Conservation (phyloP, 2,113 vertebrate species). For the Hydrolagus affinis region DNA sequence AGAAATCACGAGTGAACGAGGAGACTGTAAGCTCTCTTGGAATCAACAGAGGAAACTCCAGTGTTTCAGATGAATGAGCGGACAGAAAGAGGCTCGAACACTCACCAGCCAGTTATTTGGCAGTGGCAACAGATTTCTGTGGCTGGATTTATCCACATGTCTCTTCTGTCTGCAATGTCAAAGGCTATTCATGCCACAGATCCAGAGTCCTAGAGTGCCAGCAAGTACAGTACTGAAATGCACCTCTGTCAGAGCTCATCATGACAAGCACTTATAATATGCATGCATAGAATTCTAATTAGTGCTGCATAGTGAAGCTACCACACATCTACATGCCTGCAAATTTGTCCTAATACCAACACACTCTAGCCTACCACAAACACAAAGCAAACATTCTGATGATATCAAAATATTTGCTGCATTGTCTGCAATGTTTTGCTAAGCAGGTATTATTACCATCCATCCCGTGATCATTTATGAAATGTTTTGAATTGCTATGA, state of each 20-base stretch:
- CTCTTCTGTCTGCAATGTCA: constrained; percentile 10
- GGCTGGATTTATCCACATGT: not conserved
- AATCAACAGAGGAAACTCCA: not conserved
- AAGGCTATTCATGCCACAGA: constrained; percentile 34
- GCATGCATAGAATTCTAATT: constrained; percentile 9
- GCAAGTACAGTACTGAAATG: constrained; percentile 4
- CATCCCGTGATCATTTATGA: no score
- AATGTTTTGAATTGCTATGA: no score
- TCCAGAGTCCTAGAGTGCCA: constrained; percentile 36
- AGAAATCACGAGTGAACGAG: not conserved
- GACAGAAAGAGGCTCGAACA: constrained; percentile 34
- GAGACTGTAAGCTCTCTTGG: not conserved
- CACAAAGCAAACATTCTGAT: constrained; percentile 40
- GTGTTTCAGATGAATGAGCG: not conserved
- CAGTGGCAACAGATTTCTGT: constrained; percentile 37
- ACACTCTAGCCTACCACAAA: constrained; percentile 41
- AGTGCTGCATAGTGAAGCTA: not conserved
- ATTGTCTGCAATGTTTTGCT: no score
- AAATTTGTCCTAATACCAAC: constrained; percentile 38
- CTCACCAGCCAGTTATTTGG: constrained; percentile 40
- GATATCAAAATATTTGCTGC: constrained; percentile 37
- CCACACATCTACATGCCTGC: not conserved
- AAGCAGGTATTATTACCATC: no score
- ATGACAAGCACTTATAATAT: constrained; percentile 35
- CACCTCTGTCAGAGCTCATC: constrained; percentile 28